Percentiles rank a stretch among this genome's conserved stretches.
phyloP scores from a whole-genome alignment of 2,113 vertebrate species.

The Columba livia region DNA sequence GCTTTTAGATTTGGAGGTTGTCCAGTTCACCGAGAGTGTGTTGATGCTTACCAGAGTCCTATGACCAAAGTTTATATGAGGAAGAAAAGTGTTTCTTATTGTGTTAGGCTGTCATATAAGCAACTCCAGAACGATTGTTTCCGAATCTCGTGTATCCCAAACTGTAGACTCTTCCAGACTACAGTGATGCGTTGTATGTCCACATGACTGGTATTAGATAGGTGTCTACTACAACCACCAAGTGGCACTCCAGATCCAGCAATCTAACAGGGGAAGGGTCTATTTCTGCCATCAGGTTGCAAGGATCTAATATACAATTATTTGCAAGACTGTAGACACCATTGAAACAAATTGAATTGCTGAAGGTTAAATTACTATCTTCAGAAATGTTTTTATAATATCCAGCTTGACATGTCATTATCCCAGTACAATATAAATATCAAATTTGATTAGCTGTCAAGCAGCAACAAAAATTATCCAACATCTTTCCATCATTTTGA shows the following conservation, averaged over 20 bases:
- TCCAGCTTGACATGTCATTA: conserved; percentile 36
- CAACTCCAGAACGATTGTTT: background rate
- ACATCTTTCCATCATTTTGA: background rate
- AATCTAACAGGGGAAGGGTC: background rate
- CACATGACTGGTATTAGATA: background rate
- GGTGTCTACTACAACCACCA: background rate
- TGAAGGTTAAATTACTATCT: conserved; percentile 46
- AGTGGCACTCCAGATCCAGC: conserved; percentile 24
- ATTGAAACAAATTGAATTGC: background rate
- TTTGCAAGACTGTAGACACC: background rate
- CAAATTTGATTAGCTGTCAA: conserved; percentile 24
- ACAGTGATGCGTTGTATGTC: background rate
- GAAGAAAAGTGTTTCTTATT: background rate
- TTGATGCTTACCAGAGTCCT: background rate
- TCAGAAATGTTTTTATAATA: conserved; percentile 24
- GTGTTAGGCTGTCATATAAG: background rate
- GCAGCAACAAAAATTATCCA: background rate
- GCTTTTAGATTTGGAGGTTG: background rate
- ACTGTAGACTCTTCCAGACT: background rate
- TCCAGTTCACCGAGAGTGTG: background rate
- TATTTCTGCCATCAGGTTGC: background rate
- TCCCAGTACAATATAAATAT: conserved; percentile 23
- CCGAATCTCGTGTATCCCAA: background rate
- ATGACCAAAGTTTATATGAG: background rate
- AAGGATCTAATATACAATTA: background rate